phyloP scores from a whole-genome alignment of 2,113 vertebrate species.

The Choloepus hoffmanni region DNA sequence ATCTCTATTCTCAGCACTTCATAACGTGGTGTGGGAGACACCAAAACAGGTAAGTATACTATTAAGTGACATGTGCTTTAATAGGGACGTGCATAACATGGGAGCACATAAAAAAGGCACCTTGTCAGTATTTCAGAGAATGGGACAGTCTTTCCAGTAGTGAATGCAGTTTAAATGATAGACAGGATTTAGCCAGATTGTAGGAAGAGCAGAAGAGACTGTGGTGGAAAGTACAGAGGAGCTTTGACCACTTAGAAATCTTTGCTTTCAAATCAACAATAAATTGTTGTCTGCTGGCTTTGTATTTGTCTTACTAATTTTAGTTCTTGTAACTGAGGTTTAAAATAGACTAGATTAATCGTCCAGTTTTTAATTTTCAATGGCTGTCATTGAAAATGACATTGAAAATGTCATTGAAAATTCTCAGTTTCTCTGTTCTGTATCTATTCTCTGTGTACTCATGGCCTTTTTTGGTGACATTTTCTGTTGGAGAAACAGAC shows the following conservation, averaged over 20 bases:
- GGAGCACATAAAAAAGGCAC: not conserved
- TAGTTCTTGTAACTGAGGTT: not conserved
- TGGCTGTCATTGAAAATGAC: not conserved
- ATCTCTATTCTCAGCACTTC: not conserved
- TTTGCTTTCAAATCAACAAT: not conserved
- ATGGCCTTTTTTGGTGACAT: not conserved
- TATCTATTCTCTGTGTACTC: not conserved
- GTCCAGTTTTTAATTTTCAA: not conserved
- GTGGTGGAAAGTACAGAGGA: not conserved
- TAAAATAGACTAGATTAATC: not conserved
- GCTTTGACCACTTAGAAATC: not conserved
- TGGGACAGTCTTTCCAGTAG: not conserved
- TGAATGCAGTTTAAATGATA: not conserved
- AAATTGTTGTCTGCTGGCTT: not conserved
- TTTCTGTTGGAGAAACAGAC: not conserved
- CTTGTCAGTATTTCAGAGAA: not conserved
- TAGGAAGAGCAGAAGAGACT: not conserved
- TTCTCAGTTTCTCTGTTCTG: not conserved
- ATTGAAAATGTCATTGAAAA: not conserved
- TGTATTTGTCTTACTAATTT: not conserved
- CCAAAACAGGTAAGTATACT: not conserved
- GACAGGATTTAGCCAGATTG: not conserved
- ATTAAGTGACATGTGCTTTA: not conserved
- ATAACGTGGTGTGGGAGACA: not conserved
- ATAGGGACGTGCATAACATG: not conserved